Evolutionary conservation across 2,113 vertebrate genomes (phyloP).

Genomic region (Trogon melanurus): DNA sequence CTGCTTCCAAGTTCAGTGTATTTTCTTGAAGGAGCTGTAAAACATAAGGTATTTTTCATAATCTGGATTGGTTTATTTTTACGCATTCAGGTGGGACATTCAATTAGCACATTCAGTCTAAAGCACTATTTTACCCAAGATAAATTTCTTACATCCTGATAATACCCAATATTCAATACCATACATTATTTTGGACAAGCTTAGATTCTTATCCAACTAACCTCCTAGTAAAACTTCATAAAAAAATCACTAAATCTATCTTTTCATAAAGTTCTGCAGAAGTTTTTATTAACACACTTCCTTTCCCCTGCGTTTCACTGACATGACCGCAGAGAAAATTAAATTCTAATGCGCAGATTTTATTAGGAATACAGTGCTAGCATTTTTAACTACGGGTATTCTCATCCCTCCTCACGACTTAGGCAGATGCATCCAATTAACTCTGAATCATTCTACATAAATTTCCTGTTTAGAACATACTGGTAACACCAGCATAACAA

Average conservation of each 20-base stretch:
- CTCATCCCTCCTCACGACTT: conserved; percentile 41
- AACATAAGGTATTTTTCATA: conserved; percentile 68
- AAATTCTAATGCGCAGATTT: not conserved
- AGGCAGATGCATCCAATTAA: conserved; percentile 60
- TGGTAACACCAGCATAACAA: not conserved
- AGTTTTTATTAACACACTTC: not conserved
- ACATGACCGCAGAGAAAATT: not conserved
- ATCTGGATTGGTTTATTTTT: conserved; percentile 41
- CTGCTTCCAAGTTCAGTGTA: conserved; percentile 62
- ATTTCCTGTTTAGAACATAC: conserved; percentile 47
- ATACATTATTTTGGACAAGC: not conserved
- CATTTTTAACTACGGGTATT: conserved; percentile 25
- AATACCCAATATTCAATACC: not conserved
- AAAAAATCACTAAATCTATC: not conserved
- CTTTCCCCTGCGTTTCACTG: not conserved
- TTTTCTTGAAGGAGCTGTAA: conserved; percentile 69
- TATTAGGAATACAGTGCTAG: not conserved
- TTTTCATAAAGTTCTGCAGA: not conserved
- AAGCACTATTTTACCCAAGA: not conserved
- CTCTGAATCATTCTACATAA: conserved; percentile 42
- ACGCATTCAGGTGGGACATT: not conserved
- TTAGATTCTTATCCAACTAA: not conserved
- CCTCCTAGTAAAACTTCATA: not conserved
- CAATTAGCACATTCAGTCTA: conserved; percentile 2
- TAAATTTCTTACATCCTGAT: not conserved